Evolutionary conservation across 1,140 invertebrate genomes (phyloP).

Genomic region (Drosophila burlai): DNA sequence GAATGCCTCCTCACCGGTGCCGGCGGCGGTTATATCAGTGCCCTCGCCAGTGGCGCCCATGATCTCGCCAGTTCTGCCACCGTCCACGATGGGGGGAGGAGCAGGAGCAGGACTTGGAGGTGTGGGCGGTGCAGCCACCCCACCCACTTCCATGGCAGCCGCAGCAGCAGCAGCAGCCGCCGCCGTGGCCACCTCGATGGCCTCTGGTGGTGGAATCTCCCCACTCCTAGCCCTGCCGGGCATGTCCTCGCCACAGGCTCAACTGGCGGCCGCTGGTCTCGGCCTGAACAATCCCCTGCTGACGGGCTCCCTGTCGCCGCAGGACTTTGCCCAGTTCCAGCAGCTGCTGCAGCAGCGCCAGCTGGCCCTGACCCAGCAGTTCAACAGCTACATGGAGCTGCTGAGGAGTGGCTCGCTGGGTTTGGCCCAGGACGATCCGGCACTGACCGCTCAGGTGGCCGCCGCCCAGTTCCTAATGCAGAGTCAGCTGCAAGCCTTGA

Average conservation of each 20-base stretch:
- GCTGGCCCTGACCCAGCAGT: slow-evolving; percentile 77
- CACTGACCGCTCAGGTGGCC: slow-evolving; percentile 69
- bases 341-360: slow-evolving; percentile 80
- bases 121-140: slow-evolving; percentile 5
- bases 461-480: slow-evolving; percentile 83
- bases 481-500: slow-evolving; percentile 90
- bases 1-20: slow-evolving; percentile 35
- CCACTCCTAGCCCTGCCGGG: slow-evolving; percentile 65
- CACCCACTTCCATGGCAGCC: slow-evolving; percentile 56
- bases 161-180: slow-evolving; percentile 66
- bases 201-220: slow-evolving; percentile 60
- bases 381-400: slow-evolving; percentile 80
- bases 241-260: slow-evolving; percentile 69
- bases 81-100: slow-evolving; percentile 5
- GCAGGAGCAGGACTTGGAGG: background rate
- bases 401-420: slow-evolving; percentile 71
- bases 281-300: slow-evolving; percentile 58
- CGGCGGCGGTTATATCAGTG: slow-evolving; percentile 27
- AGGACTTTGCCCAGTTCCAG: slow-evolving; percentile 79
- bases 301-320: slow-evolving; percentile 57
- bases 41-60: slow-evolving; percentile 41
- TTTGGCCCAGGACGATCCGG: slow-evolving; percentile 71
- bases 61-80: slow-evolving; percentile 57
- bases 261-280: slow-evolving; percentile 56
- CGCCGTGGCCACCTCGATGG: slow-evolving; percentile 28